Evolutionary conservation across 2,888 invertebrate genomes (phyloP), one percentile per base, ranked within the genome.

Genomic region (Nomada hirtipes): DNA sequence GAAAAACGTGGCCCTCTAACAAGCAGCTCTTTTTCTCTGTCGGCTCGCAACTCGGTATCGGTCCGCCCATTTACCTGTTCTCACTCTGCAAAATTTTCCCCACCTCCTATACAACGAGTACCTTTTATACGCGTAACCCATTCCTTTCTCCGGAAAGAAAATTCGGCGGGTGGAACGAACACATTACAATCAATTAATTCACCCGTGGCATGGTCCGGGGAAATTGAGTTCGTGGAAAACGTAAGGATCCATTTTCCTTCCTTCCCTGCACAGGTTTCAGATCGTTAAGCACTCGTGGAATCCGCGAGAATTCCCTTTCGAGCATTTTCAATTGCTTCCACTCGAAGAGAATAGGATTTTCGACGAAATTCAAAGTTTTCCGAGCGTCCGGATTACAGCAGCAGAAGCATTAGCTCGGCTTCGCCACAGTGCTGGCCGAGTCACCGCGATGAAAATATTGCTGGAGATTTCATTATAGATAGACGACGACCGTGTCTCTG

Each of bases 381-480:
- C 42, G 67, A 70, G 65, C 67, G 61, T 42, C 23, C 18, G 73
- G 82, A 83, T 82, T 82, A 81, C 70, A 77, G 73, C 59, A 18
- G 50, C 29, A 29, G 50, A 60, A 64, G 74, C 82, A 82, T 83
- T 76, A 78, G 69, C 75, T 69, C 36, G 65, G 64, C 23, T 36
- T 57, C 57, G 57, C 63, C 52, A 47, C 72, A 53, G 57, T 64
- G 59, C 76, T 71, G 60, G 55, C n/a, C 71, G 74, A 79, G 69
- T 79, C 82, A 65, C 83, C 76, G 74, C 85, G 87, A 89, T 88
- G 88, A 89, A 91, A 91, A 90, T 90, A 90, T 91, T 88, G 82
- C 87, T 74, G 83, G 73, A 90, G 90, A 90, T 91, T 91, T 91
- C 88, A 91, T 90, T 91, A 90, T 89, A 89, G 89, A 90, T 91